Conservation (phyloP, 2,113 vertebrate species). For the Etheostoma cragini region DNA sequence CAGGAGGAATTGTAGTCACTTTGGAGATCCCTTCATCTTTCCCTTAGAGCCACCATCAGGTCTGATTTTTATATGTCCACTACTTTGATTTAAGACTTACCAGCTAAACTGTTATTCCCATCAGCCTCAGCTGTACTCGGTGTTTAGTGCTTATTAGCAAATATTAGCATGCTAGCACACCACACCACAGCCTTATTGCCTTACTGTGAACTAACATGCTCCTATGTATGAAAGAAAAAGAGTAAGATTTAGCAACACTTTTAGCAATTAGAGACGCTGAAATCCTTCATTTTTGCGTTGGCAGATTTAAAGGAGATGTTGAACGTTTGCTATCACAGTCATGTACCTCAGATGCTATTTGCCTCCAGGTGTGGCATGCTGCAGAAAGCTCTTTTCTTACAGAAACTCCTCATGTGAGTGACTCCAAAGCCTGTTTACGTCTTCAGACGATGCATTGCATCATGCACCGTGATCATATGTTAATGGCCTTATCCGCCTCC, state of each 20-base stretch:
- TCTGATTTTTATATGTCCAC: neutral
- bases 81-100: neutral
- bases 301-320: constrained; percentile 26
- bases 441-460: constrained; percentile 67
- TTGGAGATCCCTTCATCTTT: neutral
- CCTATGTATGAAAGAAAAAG: neutral
- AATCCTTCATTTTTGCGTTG: constrained; percentile 8
- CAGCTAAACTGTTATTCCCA: neutral
- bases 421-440: constrained; percentile 65
- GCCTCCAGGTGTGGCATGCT: constrained; percentile 10
- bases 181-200: neutral
- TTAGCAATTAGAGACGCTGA: neutral
- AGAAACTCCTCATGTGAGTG: constrained; percentile 29
- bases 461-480: constrained; percentile 52
- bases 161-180: neutral
- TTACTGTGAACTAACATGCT: neutral
- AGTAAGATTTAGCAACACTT: neutral
- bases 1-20: too few relatives aligned
- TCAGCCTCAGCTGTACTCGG: neutral
- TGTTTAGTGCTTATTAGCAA: neutral
- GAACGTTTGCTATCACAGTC: constrained; percentile 7
- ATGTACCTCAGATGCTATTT: neutral
- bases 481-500: constrained; percentile 55
- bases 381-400: constrained; percentile 18
- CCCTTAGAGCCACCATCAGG: neutral